Percentiles rank a stretch among this genome's conserved stretches.
Conservation (phyloP, 2,113 vertebrate genomes). For the Desmodus rotundus region DNA sequence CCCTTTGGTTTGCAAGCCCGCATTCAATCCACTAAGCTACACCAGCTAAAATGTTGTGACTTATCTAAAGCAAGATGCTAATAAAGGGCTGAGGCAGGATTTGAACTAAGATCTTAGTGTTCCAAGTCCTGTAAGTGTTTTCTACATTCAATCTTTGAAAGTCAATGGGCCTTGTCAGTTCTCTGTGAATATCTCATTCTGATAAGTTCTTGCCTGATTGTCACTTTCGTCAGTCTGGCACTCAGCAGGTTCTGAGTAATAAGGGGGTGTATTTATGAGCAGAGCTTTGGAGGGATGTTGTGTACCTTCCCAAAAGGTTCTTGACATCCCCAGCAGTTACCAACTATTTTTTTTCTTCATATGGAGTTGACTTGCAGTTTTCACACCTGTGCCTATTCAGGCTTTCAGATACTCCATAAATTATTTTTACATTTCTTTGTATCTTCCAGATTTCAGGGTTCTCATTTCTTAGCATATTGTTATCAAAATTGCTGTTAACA, state of each 20-base stretch:
- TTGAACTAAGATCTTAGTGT: not conserved
- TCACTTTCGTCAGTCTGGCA: constrained; percentile 9
- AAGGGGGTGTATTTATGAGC: not conserved
- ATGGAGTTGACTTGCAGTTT: constrained; percentile 28
- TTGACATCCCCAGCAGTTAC: constrained; percentile 19
- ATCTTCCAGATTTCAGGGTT: constrained; percentile 34
- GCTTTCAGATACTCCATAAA: not conserved
- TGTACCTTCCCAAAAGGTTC: not conserved
- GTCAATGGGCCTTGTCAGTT: not conserved
- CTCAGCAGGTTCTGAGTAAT: not conserved
- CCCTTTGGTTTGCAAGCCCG: too few species aligned
- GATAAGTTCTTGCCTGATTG: constrained; percentile 45
- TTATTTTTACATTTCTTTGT: constrained; percentile 26
- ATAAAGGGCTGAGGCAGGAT: not conserved
- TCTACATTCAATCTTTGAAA: not conserved
- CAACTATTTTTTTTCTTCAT: constrained; percentile 34
- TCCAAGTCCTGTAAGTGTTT: not conserved
- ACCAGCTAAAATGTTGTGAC: not conserved
- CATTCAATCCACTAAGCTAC: too few species aligned
- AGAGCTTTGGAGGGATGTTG: constrained; percentile 19
- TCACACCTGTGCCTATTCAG: constrained; percentile 53
- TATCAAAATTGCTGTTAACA: constrained; percentile 28
- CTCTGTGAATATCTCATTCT: constrained; percentile 25
- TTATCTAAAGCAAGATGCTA: not conserved
- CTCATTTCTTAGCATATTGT: constrained; percentile 14